These are phyloP conservation scores for Zosterops hypoxanthus DNA, from an alignment of 2,113 vertebrate genomes.

Conservation along the genomic window DNA sequence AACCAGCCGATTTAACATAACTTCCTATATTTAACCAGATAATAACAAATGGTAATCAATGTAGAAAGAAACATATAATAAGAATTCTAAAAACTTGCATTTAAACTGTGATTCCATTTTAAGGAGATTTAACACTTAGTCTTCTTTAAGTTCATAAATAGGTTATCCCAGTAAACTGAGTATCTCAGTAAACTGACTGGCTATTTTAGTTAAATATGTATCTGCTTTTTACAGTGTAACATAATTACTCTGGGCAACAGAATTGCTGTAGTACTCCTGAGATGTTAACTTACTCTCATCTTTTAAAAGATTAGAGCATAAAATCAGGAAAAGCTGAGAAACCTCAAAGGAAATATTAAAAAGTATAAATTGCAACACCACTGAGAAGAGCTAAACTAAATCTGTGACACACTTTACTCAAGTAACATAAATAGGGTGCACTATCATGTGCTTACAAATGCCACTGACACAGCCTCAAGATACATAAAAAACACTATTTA, in stretches of 20 bases:
- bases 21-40: neutral
- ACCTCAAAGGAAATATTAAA: neutral
- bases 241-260: neutral
- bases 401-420: neutral
- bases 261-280: neutral
- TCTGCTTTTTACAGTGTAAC: neutral
- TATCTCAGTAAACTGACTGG: neutral
- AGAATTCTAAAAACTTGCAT: neutral
- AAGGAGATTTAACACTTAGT: neutral
- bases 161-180: neutral
- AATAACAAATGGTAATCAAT: neutral
- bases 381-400: neutral
- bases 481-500: neutral
- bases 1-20: neutral
- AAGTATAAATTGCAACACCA: neutral
- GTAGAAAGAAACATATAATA: neutral
- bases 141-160: neutral
- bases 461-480: neutral
- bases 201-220: neutral
- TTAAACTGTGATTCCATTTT: neutral
- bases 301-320: neutral
- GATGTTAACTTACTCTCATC: neutral
- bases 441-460: neutral
- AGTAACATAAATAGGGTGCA: neutral
- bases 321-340: neutral